Evolutionary conservation across 2,113 vertebrate species (phyloP).

Genomic region (Festucalex cinctus): DNA sequence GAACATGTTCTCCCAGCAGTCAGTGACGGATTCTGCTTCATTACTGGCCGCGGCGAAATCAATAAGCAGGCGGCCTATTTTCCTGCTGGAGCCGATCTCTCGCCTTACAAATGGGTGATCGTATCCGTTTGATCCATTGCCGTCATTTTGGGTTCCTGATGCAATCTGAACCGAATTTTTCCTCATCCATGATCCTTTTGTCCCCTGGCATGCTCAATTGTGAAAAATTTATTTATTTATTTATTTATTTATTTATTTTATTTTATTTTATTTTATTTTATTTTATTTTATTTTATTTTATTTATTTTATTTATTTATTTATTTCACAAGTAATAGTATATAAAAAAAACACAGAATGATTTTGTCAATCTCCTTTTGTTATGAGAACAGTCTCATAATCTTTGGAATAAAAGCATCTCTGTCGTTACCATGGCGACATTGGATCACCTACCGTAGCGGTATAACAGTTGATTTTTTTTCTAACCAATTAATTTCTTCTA

Average conservation of each 20-base stretch:
- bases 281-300: too few species aligned
- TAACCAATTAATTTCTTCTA: too few species aligned
- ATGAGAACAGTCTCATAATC: neutral
- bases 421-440: too few species aligned
- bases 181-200: conserved; percentile 23
- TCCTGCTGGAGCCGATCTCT: conserved; percentile 33
- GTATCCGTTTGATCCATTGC: conserved; percentile 55
- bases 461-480: too few species aligned
- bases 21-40: conserved; percentile 57
- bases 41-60: conserved; percentile 50
- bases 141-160: conserved; percentile 43
- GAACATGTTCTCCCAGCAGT: conserved; percentile 34
- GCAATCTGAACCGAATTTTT: conserved; percentile 34
- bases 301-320: neutral
- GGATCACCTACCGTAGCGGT: too few species aligned
- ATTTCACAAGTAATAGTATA: too few species aligned
- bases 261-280: too few species aligned
- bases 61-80: conserved; percentile 48
- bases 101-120: conserved; percentile 50
- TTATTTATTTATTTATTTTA: neutral
- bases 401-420: too few species aligned
- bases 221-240: conserved; percentile 2
- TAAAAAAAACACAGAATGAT: too few species aligned
- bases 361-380: neutral
- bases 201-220: neutral